Evolutionary conservation across 2,113 vertebrate genomes (phyloP).

Genomic region (Syngnathoides biaculeatus): DNA sequence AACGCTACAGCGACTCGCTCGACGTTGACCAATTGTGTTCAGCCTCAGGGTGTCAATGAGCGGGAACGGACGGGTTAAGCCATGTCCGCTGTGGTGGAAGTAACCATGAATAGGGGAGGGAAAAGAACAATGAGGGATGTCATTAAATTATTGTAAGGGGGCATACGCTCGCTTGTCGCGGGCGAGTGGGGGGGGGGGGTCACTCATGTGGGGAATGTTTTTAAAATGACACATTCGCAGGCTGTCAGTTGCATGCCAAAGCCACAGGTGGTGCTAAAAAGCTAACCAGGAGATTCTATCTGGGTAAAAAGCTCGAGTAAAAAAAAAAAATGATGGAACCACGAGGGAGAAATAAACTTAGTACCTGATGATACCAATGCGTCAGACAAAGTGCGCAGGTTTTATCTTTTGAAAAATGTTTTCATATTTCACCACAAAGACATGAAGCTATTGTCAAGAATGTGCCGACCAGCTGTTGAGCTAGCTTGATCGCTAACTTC

Average conservation of each 20-base stretch:
- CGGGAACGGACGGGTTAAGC: constrained; percentile 42
- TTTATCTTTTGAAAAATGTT: too few relatives aligned
- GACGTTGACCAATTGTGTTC: constrained; percentile 41
- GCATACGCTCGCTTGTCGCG: constrained; percentile 7
- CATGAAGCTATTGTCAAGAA: too few relatives aligned
- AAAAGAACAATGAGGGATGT: constrained; percentile 24
- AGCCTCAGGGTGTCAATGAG: constrained; percentile 54
- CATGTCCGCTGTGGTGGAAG: constrained; percentile 62
- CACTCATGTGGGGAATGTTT: not conserved
- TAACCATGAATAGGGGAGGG: constrained; percentile 54
- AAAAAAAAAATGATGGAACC: not conserved
- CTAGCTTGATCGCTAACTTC: too few relatives aligned
- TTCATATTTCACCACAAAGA: too few relatives aligned
- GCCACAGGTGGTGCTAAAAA: not conserved
- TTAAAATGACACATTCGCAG: not conserved
- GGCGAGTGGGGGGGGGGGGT: too few relatives aligned
- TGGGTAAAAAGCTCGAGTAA: not conserved
- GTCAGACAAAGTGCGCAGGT: too few relatives aligned
- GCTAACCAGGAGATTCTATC: not conserved
- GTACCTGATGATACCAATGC: not conserved
- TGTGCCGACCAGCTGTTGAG: too few relatives aligned
- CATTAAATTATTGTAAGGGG: constrained; percentile 45
- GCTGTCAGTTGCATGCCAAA: not conserved
- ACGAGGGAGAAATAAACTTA: not conserved
- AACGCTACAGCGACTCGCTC: constrained; percentile 43